Evolutionary conservation across 2,888 invertebrate species (phyloP).

Genomic region (Ptilodon capucinus): DNA sequence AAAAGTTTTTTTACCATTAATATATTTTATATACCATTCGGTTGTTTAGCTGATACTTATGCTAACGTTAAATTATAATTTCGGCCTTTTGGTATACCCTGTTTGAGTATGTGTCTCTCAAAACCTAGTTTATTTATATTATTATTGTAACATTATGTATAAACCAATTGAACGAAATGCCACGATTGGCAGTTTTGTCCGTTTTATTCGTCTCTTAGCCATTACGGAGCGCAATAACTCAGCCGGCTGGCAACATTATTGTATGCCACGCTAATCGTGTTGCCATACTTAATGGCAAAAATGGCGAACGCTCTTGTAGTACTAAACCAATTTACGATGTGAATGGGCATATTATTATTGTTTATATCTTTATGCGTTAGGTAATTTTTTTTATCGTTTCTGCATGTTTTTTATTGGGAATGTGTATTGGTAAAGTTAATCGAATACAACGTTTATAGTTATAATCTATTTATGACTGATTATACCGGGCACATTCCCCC

Average conservation of each 20-base stretch:
- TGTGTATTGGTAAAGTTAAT: background rate
- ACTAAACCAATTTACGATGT: slow-evolving; percentile 23
- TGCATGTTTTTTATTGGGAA: background rate
- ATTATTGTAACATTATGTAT: no score
- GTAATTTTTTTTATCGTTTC: slow-evolving; percentile 19
- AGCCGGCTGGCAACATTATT: slow-evolving; percentile 54
- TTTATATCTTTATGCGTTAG: slow-evolving; percentile 16
- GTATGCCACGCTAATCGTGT: slow-evolving; percentile 47
- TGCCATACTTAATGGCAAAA: slow-evolving; percentile 46
- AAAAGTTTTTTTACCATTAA: no score
- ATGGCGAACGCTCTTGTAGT: slow-evolving; percentile 30
- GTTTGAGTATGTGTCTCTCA: no score
- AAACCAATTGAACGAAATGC: slow-evolving; percentile 14
- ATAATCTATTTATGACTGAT: no score
- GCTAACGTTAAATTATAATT: no score
- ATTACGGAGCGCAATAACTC: slow-evolving; percentile 42
- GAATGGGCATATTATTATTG: slow-evolving; percentile 12
- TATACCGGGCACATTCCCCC: no score
- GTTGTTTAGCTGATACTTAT: no score
- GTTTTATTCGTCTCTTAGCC: slow-evolving; percentile 31
- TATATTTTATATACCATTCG: no score
- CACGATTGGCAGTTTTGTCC: slow-evolving; percentile 27
- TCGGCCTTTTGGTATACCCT: no score
- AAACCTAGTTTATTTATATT: no score
- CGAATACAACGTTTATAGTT: no score